These are phyloP conservation scores for Drosophila oshimai DNA, from an alignment of 1,140 invertebrate genomes.

Conservation along the genomic window DNA sequence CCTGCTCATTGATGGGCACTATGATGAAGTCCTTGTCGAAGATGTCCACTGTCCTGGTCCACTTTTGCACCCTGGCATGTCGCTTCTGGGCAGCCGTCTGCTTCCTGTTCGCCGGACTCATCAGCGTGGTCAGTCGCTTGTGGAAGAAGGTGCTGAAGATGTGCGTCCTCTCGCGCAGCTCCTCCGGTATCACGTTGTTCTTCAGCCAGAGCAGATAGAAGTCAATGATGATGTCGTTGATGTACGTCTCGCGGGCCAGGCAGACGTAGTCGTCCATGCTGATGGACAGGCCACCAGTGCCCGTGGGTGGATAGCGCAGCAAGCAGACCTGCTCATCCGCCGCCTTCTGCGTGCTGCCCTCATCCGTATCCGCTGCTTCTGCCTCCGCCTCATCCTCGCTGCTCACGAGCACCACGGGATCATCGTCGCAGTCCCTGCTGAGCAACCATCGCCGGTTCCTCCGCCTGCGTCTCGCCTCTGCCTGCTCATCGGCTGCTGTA, in stretches of 20 bases:
- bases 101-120: slow-evolving; percentile 83
- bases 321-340: slow-evolving; percentile 84
- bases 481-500: background rate
- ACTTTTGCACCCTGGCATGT: slow-evolving; percentile 94
- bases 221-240: slow-evolving; percentile 99
- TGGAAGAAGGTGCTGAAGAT: slow-evolving; percentile 98
- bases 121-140: slow-evolving; percentile 92
- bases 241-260: slow-evolving; percentile 94
- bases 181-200: slow-evolving; percentile 88
- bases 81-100: slow-evolving; percentile 91
- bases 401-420: background rate
- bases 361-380: too few relatives aligned
- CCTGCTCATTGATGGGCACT: slow-evolving; percentile 98
- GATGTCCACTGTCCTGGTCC: slow-evolving; percentile 98
- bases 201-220: slow-evolving; percentile 97
- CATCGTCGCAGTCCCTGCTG: background rate
- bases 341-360: slow-evolving; percentile 12
- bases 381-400: background rate
- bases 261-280: slow-evolving; percentile 96
- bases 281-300: slow-evolving; percentile 92
- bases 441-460: background rate
- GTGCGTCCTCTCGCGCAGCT: slow-evolving; percentile 91
- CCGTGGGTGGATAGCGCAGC: slow-evolving; percentile 87
- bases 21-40: slow-evolving; percentile 98
- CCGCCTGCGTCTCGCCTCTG: background rate